Evolutionary conservation across 2,797 vertebrate species (phyloP), one percentile per base, ranked within the genome.

Genomic region (Macroramphosus scolopax): DNA sequence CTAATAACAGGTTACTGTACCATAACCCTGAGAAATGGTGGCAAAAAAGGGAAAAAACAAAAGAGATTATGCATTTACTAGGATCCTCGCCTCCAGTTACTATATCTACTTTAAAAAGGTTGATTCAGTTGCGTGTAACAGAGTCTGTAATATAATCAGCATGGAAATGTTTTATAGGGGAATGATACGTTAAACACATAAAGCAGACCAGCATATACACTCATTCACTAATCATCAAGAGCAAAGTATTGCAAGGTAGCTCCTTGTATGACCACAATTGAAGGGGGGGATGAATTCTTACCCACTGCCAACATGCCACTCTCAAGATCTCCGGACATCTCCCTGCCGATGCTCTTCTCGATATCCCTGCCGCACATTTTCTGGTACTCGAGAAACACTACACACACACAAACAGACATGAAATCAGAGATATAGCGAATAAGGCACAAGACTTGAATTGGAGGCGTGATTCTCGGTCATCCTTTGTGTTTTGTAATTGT

Each of bases 321-420:
- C 74, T 99, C 95, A 47, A 98, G 91, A 65, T 98, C 92, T 55
- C 97, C 97, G 1, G 97, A 99, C 96, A 99, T 99, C 76, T 99
- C 97, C 50, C 95, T 91, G 59, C 52, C 39, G 38, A 98, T 95
- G 60, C 96, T 98, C 72, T 92, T 95, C 66, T 96, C 94, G 1
- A 99, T 92, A 74, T 97, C 95, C 39, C 94, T 89, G 57, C 94
- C 94, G 17, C 92, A 94, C 94, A 96, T 96, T 25, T 91, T 80
- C 85, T 98, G 94, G 78, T 99, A 99, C 82, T 99, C 93, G 0
- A 82, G 82, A 79, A 98, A 99, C 60, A 99, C 96, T 98, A 63
- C 12, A 8, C 20, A 29, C 15, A 72, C 6, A 66, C 3, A 69
- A 5, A 62, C 11, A 59, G 38, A 59, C 4, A 40, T 39, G 51